Evolutionary conservation across 2,797 vertebrate species (phyloP), one percentile per base, ranked within the genome.

Genomic region (Melanotaenia pygmaea): DNA sequence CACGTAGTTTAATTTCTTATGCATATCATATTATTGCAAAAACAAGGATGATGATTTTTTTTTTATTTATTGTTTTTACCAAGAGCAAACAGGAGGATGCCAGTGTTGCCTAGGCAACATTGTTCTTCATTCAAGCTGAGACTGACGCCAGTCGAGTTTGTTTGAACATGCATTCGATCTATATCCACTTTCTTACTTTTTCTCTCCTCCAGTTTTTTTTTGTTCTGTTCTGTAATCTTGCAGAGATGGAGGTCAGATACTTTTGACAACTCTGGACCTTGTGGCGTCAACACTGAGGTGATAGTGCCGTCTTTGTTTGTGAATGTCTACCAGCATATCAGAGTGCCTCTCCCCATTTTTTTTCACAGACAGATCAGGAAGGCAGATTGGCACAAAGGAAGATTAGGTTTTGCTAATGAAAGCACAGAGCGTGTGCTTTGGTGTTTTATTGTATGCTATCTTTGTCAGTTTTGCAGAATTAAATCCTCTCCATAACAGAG

Each of bases 241-340:
- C 66, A 78, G 83, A 94, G 93, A 91, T 90, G 91, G 81, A 83
- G 88, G 90, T 81, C 78, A 91, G 94, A 94, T 95, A 92, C 89
- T 92, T 94, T 94, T 94, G 90, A 94, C 93, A 94, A 91, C 93
- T 90, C 81, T 79, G 92, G 94, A 94, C 94, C 90, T 74, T 28
- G 88, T 94, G 94, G 94, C 94, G 94, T 95, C 94, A 91, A 93
- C 89, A 89, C 76, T 1, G 45, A 69, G 87, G 80, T 30, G 94
- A 95, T 94, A 94, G 78, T 74, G 72, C 67, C 14, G 64, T 81
- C 89, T 94, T 89, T 92, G 91, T 94, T 83, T 91, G 88, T 67
- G 64, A 30, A 64, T 91, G 90, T 92, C 92, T 88, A 71, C 80
- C 87, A 77, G 80, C 82, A 92, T 91, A 92, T 90, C 86, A 67